Evolutionary conservation across 2,113 vertebrate species (phyloP), one percentile per base, ranked within the genome.

Genomic region (Callaeas wilsoni): DNA sequence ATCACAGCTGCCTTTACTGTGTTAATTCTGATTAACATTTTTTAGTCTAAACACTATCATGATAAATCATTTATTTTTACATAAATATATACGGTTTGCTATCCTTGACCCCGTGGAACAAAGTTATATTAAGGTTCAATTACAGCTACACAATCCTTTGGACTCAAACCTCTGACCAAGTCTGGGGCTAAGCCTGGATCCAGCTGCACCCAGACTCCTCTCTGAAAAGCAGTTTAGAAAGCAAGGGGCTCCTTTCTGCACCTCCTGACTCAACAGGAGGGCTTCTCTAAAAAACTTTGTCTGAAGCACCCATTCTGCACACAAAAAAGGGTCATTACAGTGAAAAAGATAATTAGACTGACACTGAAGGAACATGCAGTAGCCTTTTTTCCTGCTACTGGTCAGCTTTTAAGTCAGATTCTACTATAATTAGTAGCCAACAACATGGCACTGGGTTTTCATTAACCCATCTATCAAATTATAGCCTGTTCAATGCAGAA

Each of bases 351-450:
- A 82, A 97, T 78, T 87, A 90, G 8, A 25, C 52, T 70, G 81
- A 74, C 57, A 35, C 49, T 84, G 65, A 18, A 23, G 47, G 76
- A 92, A 82, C 21, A 63, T 8, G 27, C 25, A 84, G 44, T 12
- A 14, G 13, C 9, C 3, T 20, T 73, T 81, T 26, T 12, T 63
- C 7, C 68, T 75, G 64, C 73, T 80, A 44, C 53, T 59, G 50
- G 47, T 89, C 71, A 94, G 27, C 32, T 75, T 80, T 87, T 90
- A 89, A 95, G 71, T 81, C 86, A 93, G 71, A 76, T 71, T 82
- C 88, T 53, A 49, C 85, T 71, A 13, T 0, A 39, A 84, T 53
- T 39, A 77, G 14, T 18, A 84, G n/a, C 20, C 70, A 42, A 21
- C 39, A 86, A 86, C 27, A 53, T 2, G 6, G 37, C 62, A 42